These are phyloP conservation scores for Gymnopithys bicolor DNA, from an alignment of 2,797 vertebrate species.

Conservation along the genomic window DNA sequence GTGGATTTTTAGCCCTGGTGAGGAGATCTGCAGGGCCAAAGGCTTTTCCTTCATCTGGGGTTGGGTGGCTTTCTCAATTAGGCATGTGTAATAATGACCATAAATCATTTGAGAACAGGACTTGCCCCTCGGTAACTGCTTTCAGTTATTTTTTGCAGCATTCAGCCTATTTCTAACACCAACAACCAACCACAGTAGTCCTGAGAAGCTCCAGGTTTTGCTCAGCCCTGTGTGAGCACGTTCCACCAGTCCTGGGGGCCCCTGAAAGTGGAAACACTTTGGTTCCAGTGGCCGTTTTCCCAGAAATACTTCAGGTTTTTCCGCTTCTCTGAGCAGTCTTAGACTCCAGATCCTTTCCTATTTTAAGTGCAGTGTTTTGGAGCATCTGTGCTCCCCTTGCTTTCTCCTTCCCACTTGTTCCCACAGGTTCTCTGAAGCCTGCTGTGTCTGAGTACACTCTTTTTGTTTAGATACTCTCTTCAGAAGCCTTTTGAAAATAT, in stretches of 20 bases:
- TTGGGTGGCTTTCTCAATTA: neutral
- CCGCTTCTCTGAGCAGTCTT: neutral
- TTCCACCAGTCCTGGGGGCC: neutral
- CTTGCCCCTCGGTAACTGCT: neutral
- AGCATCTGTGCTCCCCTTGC: neutral
- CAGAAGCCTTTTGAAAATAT: neutral
- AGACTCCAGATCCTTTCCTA: neutral
- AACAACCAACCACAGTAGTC: neutral
- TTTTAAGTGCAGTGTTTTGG: neutral
- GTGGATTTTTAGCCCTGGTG: neutral
- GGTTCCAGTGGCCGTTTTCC: constrained; percentile 2
- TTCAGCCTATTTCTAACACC: neutral
- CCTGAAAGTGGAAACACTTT: neutral
- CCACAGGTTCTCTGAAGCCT: rapidly evolving
- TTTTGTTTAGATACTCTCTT: neutral
- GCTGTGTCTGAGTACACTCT: neutral
- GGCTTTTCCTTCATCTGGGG: neutral
- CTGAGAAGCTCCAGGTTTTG: neutral
- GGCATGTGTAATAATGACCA: neutral
- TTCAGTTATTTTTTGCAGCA: neutral
- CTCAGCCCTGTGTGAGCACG: neutral
- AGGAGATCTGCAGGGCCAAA: neutral
- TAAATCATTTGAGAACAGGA: neutral
- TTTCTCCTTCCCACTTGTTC: neutral
- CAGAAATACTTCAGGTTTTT: neutral